A percentile compares a stretch with the other conserved stretches of the same genome.
These are phyloP conservation scores for Phylloscopus whistleri DNA, from an alignment of 2,113 vertebrate genomes.

Conservation along the genomic window DNA sequence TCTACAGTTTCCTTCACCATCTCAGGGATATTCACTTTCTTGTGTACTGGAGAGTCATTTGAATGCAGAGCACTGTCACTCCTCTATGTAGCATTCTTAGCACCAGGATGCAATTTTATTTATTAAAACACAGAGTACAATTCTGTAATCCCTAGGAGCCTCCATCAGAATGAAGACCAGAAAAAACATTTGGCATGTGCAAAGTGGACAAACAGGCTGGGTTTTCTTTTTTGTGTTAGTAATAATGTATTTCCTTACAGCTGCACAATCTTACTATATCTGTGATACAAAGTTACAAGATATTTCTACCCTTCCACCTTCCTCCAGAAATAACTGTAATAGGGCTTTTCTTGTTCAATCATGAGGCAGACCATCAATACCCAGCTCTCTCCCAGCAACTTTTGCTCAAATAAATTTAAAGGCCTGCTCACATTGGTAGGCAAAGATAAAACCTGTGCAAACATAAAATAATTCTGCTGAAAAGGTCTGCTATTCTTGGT, in stretches of 20 bases:
- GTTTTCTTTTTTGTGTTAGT: neutral
- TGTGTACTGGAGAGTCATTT: neutral
- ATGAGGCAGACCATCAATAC: neutral
- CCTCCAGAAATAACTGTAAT: neutral
- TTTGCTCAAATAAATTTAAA: neutral
- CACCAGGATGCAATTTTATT: neutral
- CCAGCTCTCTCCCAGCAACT: neutral
- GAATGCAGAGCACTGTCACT: neutral
- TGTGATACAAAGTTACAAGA: too few species aligned
- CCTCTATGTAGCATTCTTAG: neutral
- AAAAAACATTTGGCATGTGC: neutral
- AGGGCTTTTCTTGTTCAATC: neutral
- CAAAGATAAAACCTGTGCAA: neutral
- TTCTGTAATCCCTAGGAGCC: neutral
- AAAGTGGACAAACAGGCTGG: neutral
- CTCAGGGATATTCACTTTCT: neutral
- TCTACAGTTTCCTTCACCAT: neutral
- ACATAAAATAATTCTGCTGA: neutral
- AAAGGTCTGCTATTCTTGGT: neutral
- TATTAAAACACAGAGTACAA: neutral
- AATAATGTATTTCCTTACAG: neutral
- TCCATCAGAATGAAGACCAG: neutral
- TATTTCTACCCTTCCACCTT: neutral
- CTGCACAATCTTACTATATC: neutral
- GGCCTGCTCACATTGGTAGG: neutral